Evolutionary conservation across 1,140 invertebrate species (phyloP).

Genomic region (Zaprionus lachaisei): DNA sequence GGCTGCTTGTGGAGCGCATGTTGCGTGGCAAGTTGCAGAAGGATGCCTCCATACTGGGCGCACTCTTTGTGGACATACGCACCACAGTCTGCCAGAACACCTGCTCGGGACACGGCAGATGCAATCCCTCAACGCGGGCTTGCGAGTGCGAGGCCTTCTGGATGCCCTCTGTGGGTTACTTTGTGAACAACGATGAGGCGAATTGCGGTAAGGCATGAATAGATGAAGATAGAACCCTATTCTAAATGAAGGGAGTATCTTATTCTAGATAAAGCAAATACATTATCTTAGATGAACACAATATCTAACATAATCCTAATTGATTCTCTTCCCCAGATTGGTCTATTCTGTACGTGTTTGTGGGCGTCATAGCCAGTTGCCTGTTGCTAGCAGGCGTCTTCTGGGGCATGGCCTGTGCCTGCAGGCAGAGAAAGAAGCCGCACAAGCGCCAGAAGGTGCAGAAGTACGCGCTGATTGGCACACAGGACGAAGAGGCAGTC

Average conservation of each 20-base stretch:
- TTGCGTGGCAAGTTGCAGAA: slow-evolving; percentile 89
- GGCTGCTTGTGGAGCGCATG: slow-evolving; percentile 87
- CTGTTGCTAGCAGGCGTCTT: slow-evolving; percentile 88
- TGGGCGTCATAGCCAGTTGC: slow-evolving; percentile 88
- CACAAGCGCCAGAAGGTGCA: slow-evolving; percentile 85
- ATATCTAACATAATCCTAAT: background rate
- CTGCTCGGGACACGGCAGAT: slow-evolving; percentile 96
- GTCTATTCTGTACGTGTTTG: slow-evolving; percentile 94
- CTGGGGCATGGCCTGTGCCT: slow-evolving; percentile 90
- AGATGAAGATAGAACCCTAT: background rate
- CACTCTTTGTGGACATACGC: slow-evolving; percentile 90
- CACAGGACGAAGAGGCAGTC: slow-evolving; percentile 86
- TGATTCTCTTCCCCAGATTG: slow-evolving; percentile 87
- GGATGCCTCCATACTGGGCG: slow-evolving; percentile 90
- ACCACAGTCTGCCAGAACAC: slow-evolving; percentile 95
- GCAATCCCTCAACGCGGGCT: slow-evolving; percentile 92
- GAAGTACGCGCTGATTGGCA: slow-evolving; percentile 88
- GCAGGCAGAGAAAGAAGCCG: slow-evolving; percentile 86
- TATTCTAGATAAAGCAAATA: too few species aligned
- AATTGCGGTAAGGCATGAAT: slow-evolving; percentile 85
- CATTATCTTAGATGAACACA: background rate
- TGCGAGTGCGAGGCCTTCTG: slow-evolving; percentile 98
- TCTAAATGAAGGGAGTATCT: background rate
- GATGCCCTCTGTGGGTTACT: slow-evolving; percentile 91
- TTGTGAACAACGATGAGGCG: slow-evolving; percentile 85